Evolutionary conservation across 2,797 vertebrate genomes (phyloP).

Genomic region (Brotogeris chrysoptera): DNA sequence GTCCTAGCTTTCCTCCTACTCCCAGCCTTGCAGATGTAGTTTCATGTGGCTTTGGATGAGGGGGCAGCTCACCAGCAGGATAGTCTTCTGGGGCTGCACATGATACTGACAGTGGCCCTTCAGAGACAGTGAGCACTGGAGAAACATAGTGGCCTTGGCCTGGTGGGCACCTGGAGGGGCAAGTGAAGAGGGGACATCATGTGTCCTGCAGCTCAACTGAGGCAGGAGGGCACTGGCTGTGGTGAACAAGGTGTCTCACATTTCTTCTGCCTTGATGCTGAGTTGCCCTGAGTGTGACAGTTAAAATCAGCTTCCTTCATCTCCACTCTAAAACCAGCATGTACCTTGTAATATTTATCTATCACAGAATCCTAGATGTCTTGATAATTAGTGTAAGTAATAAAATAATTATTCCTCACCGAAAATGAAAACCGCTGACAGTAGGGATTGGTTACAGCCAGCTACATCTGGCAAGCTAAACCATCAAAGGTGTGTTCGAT

Average conservation of each 20-base stretch:
- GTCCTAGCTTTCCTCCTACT: not conserved
- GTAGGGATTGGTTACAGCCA: not conserved
- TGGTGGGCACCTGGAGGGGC: accelerated
- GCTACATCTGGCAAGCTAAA: not conserved
- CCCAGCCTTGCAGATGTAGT: not conserved
- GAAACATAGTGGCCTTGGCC: not conserved
- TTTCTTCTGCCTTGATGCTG: not conserved
- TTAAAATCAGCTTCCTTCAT: accelerated
- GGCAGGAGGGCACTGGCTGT: accelerated
- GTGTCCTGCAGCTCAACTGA: accelerated
- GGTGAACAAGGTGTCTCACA: accelerated
- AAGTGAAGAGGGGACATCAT: not conserved
- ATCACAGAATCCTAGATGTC: not conserved
- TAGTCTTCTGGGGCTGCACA: not conserved
- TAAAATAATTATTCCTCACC: not conserved
- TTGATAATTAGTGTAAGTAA: not conserved
- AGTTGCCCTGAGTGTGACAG: not conserved
- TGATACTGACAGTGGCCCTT: too few species aligned
- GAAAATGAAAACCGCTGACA: not conserved
- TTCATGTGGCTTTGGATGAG: not conserved
- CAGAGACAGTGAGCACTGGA: not conserved
- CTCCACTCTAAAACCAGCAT: not conserved
- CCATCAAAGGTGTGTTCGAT: not conserved
- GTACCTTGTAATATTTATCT: not conserved
- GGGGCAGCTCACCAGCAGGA: not conserved